Base-by-base conservation (phyloP, 2,113 vertebrate genomes). In the Pogonocichla stellata region DNA sequence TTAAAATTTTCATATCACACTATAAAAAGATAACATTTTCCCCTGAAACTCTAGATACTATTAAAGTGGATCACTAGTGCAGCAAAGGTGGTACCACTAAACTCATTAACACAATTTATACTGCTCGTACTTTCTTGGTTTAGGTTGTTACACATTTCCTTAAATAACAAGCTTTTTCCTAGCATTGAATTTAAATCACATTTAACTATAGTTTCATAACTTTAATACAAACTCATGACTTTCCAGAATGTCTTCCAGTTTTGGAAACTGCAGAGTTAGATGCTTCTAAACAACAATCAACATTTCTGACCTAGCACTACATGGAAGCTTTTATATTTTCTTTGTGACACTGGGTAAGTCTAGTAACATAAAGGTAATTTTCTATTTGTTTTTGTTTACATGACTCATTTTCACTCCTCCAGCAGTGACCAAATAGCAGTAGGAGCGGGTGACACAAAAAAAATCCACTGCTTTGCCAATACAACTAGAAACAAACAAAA, bases 21-120 rank as follows among this genome's bases (percentile, higher is more conserved):
- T 69, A 94, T 95, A 95, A 96, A 96, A 96, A 90, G 80, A 94
- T 92, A 96, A 94, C 90, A 67, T 80, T 88, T 86, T n/a, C 81
- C 53, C 38, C 92, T 73, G 54, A 42, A 91, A 94, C 71, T 91
- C 45, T 71, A 45, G 70, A 8, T n/a, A 53, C 71, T 74, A 69
- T 92, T 86, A 69, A 92, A 94, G 19, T 47, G 53, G 91, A 91
- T 78, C 60, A 91, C 45, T 43, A 56, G 75, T 61, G 71, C 74
- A 88, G 75, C 8, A 78, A 85, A 85, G 65, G 43, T 75, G 67
- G 43, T 43, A 74, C 4, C 42, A 80, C 80, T 24, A 58, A 81
- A 82, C 77, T 18, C 78, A 96, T 90, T 77, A 93, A 91, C 80
- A 90, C 33, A 72, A 92, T 91, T 85, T 91, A 79, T 53, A 60